These are phyloP conservation scores for Peromyscus californicus DNA, from an alignment of 2,113 vertebrate genomes.

Conservation along the genomic window DNA sequence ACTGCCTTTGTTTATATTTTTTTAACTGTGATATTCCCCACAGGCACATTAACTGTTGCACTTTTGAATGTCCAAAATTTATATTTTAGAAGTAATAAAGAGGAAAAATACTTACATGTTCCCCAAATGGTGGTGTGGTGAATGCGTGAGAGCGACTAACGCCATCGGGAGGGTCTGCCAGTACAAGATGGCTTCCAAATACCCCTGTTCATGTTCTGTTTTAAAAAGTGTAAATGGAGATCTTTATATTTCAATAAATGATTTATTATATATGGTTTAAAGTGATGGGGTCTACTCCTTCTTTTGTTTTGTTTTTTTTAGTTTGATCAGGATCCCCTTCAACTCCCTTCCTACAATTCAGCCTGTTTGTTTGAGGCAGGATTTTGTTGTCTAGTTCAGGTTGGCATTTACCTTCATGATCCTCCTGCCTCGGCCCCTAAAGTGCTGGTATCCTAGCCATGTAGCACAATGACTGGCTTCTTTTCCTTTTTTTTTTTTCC, in stretches of 20 bases:
- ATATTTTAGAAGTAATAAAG: constrained; percentile 93
- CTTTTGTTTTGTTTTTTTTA: constrained; percentile 79
- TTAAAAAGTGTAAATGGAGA: constrained; percentile 89
- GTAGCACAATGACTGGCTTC: rapidly evolving
- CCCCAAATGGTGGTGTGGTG: constrained; percentile 89
- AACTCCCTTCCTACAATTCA: not conserved
- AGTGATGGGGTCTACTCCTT: constrained; percentile 80
- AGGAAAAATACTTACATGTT: constrained; percentile 86
- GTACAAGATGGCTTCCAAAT: constrained; percentile 88
- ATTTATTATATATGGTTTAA: constrained; percentile 89
- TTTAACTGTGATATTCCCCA: constrained; percentile 95
- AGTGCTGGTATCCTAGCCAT: not conserved
- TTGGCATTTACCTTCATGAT: not conserved
- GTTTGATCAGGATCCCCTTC: not conserved
- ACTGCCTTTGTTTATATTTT: constrained; percentile 94
- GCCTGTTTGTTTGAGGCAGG: not conserved
- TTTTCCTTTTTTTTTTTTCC: not conserved
- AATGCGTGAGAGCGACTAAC: constrained; percentile 87
- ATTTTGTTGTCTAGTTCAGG: not conserved
- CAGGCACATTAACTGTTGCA: constrained; percentile 97
- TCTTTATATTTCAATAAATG: constrained; percentile 93
- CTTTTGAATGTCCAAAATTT: constrained; percentile 95
- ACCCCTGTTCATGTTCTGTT: constrained; percentile 86
- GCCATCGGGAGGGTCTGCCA: constrained; percentile 72
- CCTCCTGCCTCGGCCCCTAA: not conserved